Evolutionary conservation across 2,113 vertebrate genomes (phyloP), one percentile per base, ranked within the genome.

Genomic region (Equus przewalskii): DNA sequence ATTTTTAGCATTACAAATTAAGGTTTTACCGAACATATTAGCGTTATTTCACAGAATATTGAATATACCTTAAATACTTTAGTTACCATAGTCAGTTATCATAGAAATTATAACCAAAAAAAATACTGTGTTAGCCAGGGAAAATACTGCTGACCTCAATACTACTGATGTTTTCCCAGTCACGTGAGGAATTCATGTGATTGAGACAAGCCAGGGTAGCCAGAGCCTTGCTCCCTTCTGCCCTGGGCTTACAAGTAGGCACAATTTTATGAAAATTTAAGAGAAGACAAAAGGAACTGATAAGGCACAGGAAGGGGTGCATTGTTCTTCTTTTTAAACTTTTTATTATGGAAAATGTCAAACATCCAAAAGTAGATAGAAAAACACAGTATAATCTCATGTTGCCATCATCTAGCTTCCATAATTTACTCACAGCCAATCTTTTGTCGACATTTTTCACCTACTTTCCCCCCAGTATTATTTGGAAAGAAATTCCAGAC

Each of bases 1-100:
- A 70, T 36, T 85, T 91, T 92, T 86, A 80, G 19, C 60, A 76
- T 49, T 86, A 65, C 54, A 94, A 72, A 89, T 65, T 85, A 80
- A 41, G 36, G 36, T 41, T 41, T 41, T 41, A 41, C 36, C 36
- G 36, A 41, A 65, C 54, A 94, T 64, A 89, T 65, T 85, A 80
- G 85, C 76, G 44, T 28, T 89, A 54, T 56, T 95, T 95, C 73
- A 73, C 62, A 64, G 73, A 84, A 21, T 89, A 56, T 2, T 72
- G 49, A 89, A 2, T 91, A 58, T 82, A 49, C 18, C 58, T 60
- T 56, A 18, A 36, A 24, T 56, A 72, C 49, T 8, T 67, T 76
- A 70, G 76, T 67, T 64, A 62, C 30, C 19, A 24, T 49, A 41
- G 69, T 54, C 21, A 26, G 33, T 72, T 76, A 67, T 90, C 16